phyloP scores from a whole-genome alignment of 1,140 invertebrate species.

The Thaumetopoea pityocampa region DNA sequence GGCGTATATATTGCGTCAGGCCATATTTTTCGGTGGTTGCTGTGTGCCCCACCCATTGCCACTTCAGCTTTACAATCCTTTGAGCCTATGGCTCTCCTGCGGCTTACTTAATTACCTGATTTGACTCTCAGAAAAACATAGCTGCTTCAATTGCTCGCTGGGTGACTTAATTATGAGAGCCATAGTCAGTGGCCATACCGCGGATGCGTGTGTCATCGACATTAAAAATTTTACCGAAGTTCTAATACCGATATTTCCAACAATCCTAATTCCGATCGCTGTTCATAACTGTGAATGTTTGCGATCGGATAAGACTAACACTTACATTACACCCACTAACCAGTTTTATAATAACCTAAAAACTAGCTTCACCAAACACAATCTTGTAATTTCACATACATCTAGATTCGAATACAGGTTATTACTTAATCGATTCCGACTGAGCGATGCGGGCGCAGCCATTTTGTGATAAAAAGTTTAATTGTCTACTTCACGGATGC shows the following conservation, averaged over 20 bases:
- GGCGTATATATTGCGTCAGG: no score
- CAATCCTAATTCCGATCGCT: background rate
- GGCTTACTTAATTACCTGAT: no score
- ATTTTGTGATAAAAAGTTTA: slow-evolving; percentile 9
- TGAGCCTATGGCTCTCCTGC: no score
- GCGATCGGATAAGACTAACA: slow-evolving; percentile 5
- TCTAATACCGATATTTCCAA: background rate
- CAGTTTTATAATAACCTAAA: slow-evolving; percentile 17
- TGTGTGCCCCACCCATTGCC: no score
- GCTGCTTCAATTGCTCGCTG: no score
- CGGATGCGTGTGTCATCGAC: no score
- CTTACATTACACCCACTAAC: slow-evolving; percentile 9
- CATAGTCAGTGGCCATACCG: no score
- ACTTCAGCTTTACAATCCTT: no score
- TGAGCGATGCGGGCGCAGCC: slow-evolving; percentile 6
- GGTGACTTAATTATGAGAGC: no score
- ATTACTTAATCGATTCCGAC: slow-evolving; percentile 15
- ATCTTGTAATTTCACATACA: slow-evolving; percentile 21
- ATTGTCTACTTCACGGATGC: background rate
- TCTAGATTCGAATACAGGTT: slow-evolving; percentile 17
- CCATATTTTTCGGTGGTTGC: no score
- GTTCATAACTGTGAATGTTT: background rate
- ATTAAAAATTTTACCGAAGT: no score
- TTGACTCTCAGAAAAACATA: no score
- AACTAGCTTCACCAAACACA: slow-evolving; percentile 19